Conservation (phyloP, 2,888 invertebrate genomes). For the Cancer borealis region DNA sequence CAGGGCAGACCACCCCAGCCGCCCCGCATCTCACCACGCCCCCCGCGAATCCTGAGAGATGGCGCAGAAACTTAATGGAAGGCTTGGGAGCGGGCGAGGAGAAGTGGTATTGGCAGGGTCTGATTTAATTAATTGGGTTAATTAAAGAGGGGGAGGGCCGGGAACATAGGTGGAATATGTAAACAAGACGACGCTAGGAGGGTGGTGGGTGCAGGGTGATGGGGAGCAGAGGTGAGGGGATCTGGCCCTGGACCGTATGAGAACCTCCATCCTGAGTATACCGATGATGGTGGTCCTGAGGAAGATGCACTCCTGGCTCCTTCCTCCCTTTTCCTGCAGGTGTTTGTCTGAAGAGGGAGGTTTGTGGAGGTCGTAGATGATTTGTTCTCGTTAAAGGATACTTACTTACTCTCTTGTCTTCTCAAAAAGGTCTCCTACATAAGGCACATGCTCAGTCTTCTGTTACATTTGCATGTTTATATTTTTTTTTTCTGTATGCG, state of each 20-base stretch:
- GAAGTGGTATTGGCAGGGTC: slow-evolving; percentile 73
- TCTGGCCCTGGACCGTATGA: not conserved
- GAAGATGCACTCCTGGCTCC: no score
- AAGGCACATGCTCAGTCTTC: no score
- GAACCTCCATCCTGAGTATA: not conserved
- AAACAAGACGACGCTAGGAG: slow-evolving; percentile 55
- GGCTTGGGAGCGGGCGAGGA: slow-evolving; percentile 59
- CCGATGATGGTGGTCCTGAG: no score
- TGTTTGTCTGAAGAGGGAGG: no score
- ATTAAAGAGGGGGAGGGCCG: slow-evolving; percentile 72
- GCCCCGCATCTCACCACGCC: slow-evolving; percentile 41
- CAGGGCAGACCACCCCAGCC: not conserved
- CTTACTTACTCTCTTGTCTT: no score
- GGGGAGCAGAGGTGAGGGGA: not conserved
- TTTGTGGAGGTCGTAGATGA: no score
- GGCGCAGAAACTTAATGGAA: slow-evolving; percentile 67
- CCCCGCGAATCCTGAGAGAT: slow-evolving; percentile 61
- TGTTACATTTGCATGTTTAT: no score
- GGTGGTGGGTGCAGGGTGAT: not conserved
- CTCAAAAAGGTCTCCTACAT: no score
- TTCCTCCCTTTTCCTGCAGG: no score
- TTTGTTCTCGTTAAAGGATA: no score
- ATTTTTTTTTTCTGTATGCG: no score
- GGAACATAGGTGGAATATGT: slow-evolving; percentile 68
- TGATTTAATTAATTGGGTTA: slow-evolving; percentile 74